Evolutionary conservation across 2,888 invertebrate species (phyloP).

Genomic region (Chymomyza amoena): DNA sequence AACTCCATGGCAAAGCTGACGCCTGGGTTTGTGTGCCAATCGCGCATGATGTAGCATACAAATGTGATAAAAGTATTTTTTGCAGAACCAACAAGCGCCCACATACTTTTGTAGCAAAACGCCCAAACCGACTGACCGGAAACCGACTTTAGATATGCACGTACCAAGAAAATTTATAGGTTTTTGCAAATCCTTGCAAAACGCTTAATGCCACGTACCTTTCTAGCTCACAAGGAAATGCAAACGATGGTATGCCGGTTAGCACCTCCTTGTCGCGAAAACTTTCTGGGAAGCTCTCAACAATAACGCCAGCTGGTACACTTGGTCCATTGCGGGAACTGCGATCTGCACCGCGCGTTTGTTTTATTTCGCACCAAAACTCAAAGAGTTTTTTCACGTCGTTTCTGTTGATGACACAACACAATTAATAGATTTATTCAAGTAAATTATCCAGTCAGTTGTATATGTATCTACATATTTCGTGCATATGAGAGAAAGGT

Average conservation of each 20-base stretch:
- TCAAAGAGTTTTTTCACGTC: constrained; percentile 79
- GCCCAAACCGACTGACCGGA: constrained; percentile 7
- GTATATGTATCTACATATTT: constrained; percentile 1
- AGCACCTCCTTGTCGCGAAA: constrained; percentile 92
- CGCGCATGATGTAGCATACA: neutral
- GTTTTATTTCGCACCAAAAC: constrained; percentile 78
- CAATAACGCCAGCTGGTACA: constrained; percentile 80
- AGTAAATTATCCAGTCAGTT: no score
- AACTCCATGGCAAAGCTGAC: neutral
- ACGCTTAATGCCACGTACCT: constrained; percentile 81
- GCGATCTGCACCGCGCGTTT: constrained; percentile 62
- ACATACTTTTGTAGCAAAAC: neutral
- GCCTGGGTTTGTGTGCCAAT: neutral
- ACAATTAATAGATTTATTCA: neutral
- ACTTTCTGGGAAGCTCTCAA: constrained; percentile 90
- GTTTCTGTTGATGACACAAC: constrained; percentile 58
- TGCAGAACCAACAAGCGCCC: neutral
- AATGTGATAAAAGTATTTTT: neutral
- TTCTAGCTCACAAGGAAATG: constrained; percentile 90
- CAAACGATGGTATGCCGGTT: constrained; percentile 93
- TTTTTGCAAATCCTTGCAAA: neutral
- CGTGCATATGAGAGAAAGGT: constrained; percentile 24
- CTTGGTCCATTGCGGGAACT: constrained; percentile 45
- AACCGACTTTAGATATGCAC: neutral
- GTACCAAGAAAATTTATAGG: neutral